phyloP scores from a whole-genome alignment of 2,113 vertebrate species.

The human (Homo sapiens) region GRCh38 chr4:178385501-178386000 shows the following conservation, averaged over 20 bases:
- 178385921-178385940: conserved; percentile 10
- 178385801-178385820: neutral
- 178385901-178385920: conserved; percentile 8
- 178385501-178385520: too few species aligned
- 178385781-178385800: neutral
- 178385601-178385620: neutral
- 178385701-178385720: neutral
- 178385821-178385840: neutral
- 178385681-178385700: neutral
- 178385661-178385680: neutral
- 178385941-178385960: conserved; percentile 15
- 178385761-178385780: neutral
- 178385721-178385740: neutral
- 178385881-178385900: neutral
- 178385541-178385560: neutral
- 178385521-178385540: neutral
- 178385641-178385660: neutral
- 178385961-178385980: neutral
- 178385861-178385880: neutral
- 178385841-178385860: neutral
- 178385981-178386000: conserved; percentile 9
- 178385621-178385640: neutral
- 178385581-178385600: neutral
- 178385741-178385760: neutral
- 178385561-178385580: neutral